Base-by-base conservation (phyloP, 2,888 invertebrate genomes). In the Eupithecia exiguata region DNA sequence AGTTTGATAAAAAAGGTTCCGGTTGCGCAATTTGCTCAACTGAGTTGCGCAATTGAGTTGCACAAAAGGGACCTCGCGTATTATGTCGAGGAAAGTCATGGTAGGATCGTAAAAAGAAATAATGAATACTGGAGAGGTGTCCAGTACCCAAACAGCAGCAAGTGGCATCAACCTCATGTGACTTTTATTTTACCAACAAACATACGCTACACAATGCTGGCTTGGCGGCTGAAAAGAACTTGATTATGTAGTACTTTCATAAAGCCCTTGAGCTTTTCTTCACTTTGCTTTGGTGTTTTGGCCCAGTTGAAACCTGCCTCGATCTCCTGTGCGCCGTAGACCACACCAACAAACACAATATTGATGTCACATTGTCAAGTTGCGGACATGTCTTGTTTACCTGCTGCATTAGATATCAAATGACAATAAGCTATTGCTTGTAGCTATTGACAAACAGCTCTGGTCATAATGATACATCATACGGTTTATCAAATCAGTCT, bases 311-410 rank as follows among this genome's bases (percentile, higher is more conserved):
- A 68, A 43, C 43, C 30, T 21, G 10, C 40, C 25, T 6, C 77
- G 75, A 65, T 62, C 21, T 30, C 74, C 65, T 68, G 71, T 38
- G 7, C 68, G 43, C 18, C 10, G 63, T 69, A 77, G 53, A 74
- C 81, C 66, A 77, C 70, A 66, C 71, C 6, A 21, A 21, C n/a
- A 43, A 40, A 38, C 62, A 73, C 67, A 78, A 6, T 80, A 84
- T 84, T 80, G 80, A 82, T 82, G 80, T 81, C 80, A 77, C 79
- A 82, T 81, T 82, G 85, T 82, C 83, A 82, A 82, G 82, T 79
- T 81, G 70, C 77, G 77, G 74, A 73, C 81, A 77, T 74, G 70
- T 61, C 49, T 70, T 70, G 74, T 75, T 75, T 71, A 71, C 66
- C 61, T 25, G 65, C 40, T 40, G 61, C 58, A 68, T 63, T 70